Evolutionary conservation across 2,888 invertebrate genomes (phyloP).

Genomic region (Lamellibrachia satsuma): DNA sequence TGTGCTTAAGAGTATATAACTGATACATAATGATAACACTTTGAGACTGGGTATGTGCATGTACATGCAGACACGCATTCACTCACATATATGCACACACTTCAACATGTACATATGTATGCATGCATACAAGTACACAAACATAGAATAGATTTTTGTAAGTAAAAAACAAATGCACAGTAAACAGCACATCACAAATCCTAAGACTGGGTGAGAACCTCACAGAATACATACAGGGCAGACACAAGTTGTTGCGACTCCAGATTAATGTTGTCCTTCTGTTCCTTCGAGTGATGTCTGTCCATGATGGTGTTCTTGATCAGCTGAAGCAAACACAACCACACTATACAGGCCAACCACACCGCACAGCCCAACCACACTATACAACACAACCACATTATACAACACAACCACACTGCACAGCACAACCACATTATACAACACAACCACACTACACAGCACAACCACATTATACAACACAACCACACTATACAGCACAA

Average conservation of each 20-base stretch:
- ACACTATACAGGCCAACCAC: neutral
- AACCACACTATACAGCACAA: neutral
- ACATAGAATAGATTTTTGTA: neutral
- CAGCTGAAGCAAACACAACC: conserved; percentile 45
- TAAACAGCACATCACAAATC: neutral
- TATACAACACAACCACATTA: neutral
- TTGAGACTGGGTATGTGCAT: too few species aligned
- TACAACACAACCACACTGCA: too few species aligned
- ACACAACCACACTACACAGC: too few species aligned
- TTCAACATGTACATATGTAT: neutral
- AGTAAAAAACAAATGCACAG: neutral
- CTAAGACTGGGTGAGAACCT: neutral
- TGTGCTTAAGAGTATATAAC: too few species aligned
- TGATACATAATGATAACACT: too few species aligned
- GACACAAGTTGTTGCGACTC: conserved; percentile 55
- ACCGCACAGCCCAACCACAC: neutral
- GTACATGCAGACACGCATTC: too few species aligned
- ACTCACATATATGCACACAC: neutral
- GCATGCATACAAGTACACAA: neutral
- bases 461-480: neutral
- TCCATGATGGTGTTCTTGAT: conserved; percentile 54
- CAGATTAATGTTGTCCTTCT: conserved; percentile 48
- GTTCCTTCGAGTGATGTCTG: conserved; percentile 49
- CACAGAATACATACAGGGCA: conserved; percentile 50
- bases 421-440: too few species aligned